Conservation (phyloP, 2,797 vertebrate genomes). For the Neosalanx taihuensis region DNA sequence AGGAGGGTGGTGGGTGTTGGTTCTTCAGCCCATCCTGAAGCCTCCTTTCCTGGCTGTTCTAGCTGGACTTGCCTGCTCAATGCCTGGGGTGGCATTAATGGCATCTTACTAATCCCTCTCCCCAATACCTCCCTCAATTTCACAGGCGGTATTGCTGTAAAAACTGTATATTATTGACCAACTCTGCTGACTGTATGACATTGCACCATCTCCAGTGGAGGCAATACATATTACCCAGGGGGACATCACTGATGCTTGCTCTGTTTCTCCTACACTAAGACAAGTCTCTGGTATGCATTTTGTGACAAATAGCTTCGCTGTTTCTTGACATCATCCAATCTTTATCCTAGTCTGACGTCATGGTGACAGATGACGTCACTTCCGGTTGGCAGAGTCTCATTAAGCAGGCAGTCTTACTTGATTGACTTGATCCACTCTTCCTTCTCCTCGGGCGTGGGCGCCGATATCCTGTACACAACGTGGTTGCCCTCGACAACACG, state of each 20-base stretch:
- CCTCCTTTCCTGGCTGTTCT: constrained; percentile 40
- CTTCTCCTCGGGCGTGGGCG: constrained; percentile 93
- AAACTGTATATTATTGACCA: neutral
- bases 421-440: constrained; percentile 99
- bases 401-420: constrained; percentile 76
- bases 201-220: constrained; percentile 54
- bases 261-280: too few relatives aligned
- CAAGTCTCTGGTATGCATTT: too few relatives aligned
- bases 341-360: neutral
- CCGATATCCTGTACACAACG: constrained; percentile 95
- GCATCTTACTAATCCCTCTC: constrained; percentile 59
- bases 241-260: constrained; percentile 23
- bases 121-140: constrained; percentile 18
- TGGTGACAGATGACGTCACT: neutral
- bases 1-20: neutral
- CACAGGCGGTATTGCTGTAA: neutral
- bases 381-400: neutral
- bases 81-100: constrained; percentile 40
- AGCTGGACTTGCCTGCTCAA: constrained; percentile 43
- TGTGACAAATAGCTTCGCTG: too few relatives aligned
- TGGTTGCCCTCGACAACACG: constrained; percentile 97
- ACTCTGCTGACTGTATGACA: constrained; percentile 59
- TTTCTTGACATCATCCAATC: too few relatives aligned
- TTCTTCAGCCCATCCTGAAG: constrained; percentile 38
- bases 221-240: constrained; percentile 37